phyloP scores from a whole-genome alignment of 2,888 invertebrate species.

The Leucoptera coffeella region DNA sequence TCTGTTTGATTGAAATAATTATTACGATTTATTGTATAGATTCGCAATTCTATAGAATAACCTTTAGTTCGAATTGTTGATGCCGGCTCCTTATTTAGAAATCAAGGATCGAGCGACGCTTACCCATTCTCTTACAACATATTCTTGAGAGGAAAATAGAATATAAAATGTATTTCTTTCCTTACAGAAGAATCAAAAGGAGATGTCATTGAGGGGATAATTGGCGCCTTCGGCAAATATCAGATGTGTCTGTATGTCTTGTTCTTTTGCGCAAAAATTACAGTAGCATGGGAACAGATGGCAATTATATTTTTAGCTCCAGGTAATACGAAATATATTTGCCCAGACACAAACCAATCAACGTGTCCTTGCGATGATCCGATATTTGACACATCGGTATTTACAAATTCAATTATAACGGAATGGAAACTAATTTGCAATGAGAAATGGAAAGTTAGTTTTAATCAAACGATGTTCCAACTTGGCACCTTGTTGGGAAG shows the following conservation, averaged over 20 bases:
- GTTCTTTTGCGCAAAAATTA: conserved; percentile 35
- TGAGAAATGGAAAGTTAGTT: conserved; percentile 55
- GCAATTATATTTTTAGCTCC: conserved; percentile 46
- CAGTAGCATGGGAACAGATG: conserved; percentile 45
- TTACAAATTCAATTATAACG: conserved; percentile 63
- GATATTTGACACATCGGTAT: conserved; percentile 58
- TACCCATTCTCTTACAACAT: too few relatives aligned
- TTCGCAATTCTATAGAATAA: too few relatives aligned
- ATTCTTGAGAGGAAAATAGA: too few relatives aligned
- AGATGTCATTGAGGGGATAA: conserved; percentile 29
- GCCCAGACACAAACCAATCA: background rate
- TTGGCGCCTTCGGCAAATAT: conserved; percentile 47
- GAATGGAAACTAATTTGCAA: conserved; percentile 74
- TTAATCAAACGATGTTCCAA: conserved; percentile 72
- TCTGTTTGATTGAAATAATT: too few relatives aligned
- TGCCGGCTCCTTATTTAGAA: too few relatives aligned
- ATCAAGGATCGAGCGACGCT: too few relatives aligned
- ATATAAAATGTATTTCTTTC: too few relatives aligned
- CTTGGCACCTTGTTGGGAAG: conserved; percentile 68
- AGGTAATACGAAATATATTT: conserved; percentile 9
- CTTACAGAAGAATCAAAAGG: too few relatives aligned
- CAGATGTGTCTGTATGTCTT: conserved; percentile 30
- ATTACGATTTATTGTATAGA: too few relatives aligned
- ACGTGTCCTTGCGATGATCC: conserved; percentile 53
- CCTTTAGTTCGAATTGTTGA: too few relatives aligned